phyloP scores from a whole-genome alignment of 2,888 invertebrate genomes.

The Sphaeridia pumilis region DNA sequence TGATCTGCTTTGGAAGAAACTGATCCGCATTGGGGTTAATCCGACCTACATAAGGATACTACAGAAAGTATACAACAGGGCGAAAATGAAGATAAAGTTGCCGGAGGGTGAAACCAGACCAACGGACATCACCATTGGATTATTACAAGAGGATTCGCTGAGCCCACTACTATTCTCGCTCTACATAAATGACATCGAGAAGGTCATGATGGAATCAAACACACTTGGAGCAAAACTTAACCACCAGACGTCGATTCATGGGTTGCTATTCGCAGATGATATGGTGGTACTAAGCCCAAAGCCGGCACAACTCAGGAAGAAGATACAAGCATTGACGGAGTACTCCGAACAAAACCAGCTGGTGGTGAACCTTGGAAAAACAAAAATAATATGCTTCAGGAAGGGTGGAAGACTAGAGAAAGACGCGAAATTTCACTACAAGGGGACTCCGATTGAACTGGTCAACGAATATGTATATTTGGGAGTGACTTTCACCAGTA shows the following conservation, averaged over 20 bases:
- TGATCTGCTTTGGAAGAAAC: slow-evolving; percentile 13
- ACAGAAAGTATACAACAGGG: slow-evolving; percentile 10
- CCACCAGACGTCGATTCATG: not conserved
- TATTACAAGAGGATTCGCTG: slow-evolving; percentile 17
- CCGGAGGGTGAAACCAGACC: not conserved
- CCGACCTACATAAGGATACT: slow-evolving; percentile 16
- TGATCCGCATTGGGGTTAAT: slow-evolving; percentile 12
- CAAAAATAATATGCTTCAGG: slow-evolving; percentile 21
- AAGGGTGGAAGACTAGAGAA: slow-evolving; percentile 9
- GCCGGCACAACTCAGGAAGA: slow-evolving; percentile 11
- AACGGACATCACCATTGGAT: slow-evolving; percentile 16
- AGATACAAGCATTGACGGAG: slow-evolving; percentile 6
- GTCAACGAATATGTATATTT: not conserved
- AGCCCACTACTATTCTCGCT: slow-evolving; percentile 19
- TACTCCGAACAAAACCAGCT: not conserved
- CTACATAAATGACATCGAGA: slow-evolving; percentile 9
- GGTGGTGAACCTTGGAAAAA: slow-evolving; percentile 8
- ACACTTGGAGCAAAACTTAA: not conserved
- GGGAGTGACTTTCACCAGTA: not conserved
- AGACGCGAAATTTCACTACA: slow-evolving; percentile 4
- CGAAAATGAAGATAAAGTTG: not conserved
- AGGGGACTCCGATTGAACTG: slow-evolving; percentile 4
- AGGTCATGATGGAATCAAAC: not conserved
- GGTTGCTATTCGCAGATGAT: slow-evolving; percentile 19
- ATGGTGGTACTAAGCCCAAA: slow-evolving; percentile 12